Evolutionary conservation across 2,797 vertebrate genomes (phyloP), one percentile per base, ranked within the genome.

Genomic region (Nyctibius grandis): DNA sequence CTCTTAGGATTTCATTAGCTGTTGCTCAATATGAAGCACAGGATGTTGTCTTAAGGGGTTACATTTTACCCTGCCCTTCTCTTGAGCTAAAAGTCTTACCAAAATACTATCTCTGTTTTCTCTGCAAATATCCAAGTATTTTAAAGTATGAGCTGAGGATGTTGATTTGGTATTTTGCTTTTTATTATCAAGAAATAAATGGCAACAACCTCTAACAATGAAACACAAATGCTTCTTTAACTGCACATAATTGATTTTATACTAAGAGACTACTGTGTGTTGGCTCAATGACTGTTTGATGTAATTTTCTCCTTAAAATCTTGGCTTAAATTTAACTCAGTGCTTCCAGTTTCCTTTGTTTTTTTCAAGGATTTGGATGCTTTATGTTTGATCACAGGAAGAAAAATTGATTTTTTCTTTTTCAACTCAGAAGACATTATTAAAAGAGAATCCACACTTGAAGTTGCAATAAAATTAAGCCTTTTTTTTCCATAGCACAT

Each of bases 1-100:
- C 97, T 97, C 97, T 86, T 91, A 97, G 97, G 97, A 95, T 97
- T 98, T 97, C 54, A 87, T 97, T 97, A 97, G 44, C 87, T 23
- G 19, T 87, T 95, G 86, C 95, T 94, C 91, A 95, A 80, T 93
- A 89, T 6, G 54, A 95, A 94, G 54, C 23, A 11, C 61, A 72
- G 26, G 79, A 84, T 72, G 67, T 42, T 72, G 68, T 90, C 88
- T 90, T 95, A 44, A 74, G 56, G 85, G 88, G 77, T 93, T 95
- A 81, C 19, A 20, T 88, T 95, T 95, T 95, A 60, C 47, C 48
- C 40, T 93, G 51, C 22, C 79, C 68, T 90, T 83, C 80, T 85
- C 26, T 51, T 92, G 34, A 86, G 64, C 44, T 74, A 56, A 65
- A 95, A 91, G 34, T 70, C 81, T 95, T 96, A 92, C 86, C 90